These are phyloP conservation scores for Rhagonycha fulva DNA, from an alignment of 2,888 invertebrate species.

Conservation along the genomic window DNA sequence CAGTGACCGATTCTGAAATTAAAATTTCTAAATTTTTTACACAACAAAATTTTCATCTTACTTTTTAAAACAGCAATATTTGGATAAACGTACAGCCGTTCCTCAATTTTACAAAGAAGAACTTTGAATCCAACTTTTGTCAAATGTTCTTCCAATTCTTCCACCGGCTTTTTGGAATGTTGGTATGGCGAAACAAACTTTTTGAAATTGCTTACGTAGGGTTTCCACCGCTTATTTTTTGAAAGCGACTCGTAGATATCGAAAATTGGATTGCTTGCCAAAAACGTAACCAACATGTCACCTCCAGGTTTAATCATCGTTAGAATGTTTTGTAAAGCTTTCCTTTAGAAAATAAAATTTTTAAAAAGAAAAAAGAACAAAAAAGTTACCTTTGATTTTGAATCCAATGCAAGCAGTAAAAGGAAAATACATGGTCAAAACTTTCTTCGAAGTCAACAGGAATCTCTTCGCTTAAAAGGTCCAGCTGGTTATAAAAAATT, in stretches of 20 bases:
- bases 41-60: conserved; percentile 33
- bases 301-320: conserved; percentile 69
- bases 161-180: conserved; percentile 57
- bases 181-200: conserved; percentile 73
- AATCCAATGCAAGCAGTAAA: conserved; percentile 82
- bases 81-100: conserved; percentile 60
- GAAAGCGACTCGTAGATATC: conserved; percentile 69
- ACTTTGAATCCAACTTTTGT: conserved; percentile 62
- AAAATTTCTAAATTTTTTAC: neutral
- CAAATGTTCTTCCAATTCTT: conserved; percentile 55
- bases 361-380: neutral
- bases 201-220: conserved; percentile 68
- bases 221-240: conserved; percentile 60
- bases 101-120: conserved; percentile 59
- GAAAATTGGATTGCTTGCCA: conserved; percentile 71
- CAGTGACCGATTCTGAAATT: conserved; percentile 64
- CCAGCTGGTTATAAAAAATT: conserved; percentile 59
- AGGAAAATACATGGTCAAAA: conserved; percentile 75
- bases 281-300: conserved; percentile 69
- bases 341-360: conserved; percentile 52
- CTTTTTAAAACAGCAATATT: conserved; percentile 50
- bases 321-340: conserved; percentile 67
- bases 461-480: conserved; percentile 61
- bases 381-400: conserved; percentile 66
- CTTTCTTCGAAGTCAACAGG: conserved; percentile 56